phyloP scores from a whole-genome alignment of 2,888 invertebrate genomes.

The Euzetes globulus region DNA sequence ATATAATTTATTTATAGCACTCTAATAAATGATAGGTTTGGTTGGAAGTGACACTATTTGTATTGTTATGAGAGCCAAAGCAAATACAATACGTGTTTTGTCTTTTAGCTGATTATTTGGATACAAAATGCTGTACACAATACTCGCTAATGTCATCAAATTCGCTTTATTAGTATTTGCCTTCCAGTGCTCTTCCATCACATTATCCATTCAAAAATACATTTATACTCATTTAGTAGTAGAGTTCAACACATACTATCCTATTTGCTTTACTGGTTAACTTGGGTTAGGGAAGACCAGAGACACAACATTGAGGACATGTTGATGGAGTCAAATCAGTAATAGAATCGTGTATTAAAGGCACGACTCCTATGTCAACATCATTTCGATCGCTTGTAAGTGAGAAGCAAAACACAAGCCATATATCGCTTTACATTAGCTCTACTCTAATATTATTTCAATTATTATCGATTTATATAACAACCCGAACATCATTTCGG shows the following conservation, averaged over 20 bases:
- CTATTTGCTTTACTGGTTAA: slow-evolving; percentile 24
- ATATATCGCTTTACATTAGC: not conserved
- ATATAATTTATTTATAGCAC: slow-evolving; percentile 20
- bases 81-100: not conserved
- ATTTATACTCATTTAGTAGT: slow-evolving; percentile 10
- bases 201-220: slow-evolving; percentile 16
- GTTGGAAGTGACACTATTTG: not conserved
- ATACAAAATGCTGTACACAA: not conserved
- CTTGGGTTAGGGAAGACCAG: not conserved
- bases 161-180: slow-evolving; percentile 19
- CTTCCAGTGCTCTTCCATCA: slow-evolving; percentile 15
- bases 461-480: slow-evolving; percentile 25
- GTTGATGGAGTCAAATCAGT: slow-evolving; percentile 20
- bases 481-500: not conserved
- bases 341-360: slow-evolving; percentile 14
- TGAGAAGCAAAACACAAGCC: slow-evolving; percentile 15
- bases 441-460: not conserved
- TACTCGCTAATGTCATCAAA: slow-evolving; percentile 3
- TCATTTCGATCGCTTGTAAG: slow-evolving; percentile 5
- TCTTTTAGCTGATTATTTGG: slow-evolving; percentile 23
- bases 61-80: not conserved
- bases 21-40: slow-evolving; percentile 5
- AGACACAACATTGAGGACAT: not conserved
- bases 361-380: slow-evolving; percentile 12
- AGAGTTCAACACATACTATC: not conserved